Conservation (phyloP, 2,797 vertebrate genomes). For the Ceryle rudis region DNA sequence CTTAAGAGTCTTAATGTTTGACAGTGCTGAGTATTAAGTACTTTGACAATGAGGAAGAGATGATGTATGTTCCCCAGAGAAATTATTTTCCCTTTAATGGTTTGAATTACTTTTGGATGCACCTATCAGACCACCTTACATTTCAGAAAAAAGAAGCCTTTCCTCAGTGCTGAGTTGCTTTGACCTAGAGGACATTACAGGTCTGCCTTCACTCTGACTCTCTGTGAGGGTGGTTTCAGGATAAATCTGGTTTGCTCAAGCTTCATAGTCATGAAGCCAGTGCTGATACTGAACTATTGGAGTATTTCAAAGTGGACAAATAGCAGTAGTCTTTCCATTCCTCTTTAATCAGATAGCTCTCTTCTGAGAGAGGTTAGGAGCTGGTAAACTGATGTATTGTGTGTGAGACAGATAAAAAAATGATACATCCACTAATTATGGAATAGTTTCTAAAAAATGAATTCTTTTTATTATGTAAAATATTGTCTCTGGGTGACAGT, state of each 20-base stretch:
- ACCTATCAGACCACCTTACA: not conserved
- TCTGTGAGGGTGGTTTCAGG: not conserved
- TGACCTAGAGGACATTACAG: not conserved
- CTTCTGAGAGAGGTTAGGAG: not conserved
- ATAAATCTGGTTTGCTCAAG: not conserved
- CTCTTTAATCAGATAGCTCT: not conserved
- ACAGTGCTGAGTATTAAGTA: not conserved
- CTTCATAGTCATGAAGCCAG: not conserved
- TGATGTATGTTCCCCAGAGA: not conserved
- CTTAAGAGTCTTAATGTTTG: not conserved
- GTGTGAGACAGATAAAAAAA: slow-evolving; percentile 33
- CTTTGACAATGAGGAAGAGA: not conserved
- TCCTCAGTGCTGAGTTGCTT: not conserved
- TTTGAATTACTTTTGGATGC: not conserved
- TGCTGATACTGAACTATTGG: not conserved
- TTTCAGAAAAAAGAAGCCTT: not conserved
- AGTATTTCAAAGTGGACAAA: not conserved
- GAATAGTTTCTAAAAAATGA: slow-evolving; percentile 9
- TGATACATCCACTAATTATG: not conserved
- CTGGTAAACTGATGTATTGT: not conserved
- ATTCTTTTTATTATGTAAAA: not conserved
- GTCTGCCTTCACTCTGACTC: not conserved
- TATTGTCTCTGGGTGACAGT: not conserved
- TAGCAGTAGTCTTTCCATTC: not conserved
- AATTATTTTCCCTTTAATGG: not conserved